A percentile compares a stretch with the other conserved stretches of the same genome.
These are phyloP conservation scores for cat (Felis catus) DNA, from an alignment of 2,113 vertebrate genomes.

Conservation along the genomic window DNA sequence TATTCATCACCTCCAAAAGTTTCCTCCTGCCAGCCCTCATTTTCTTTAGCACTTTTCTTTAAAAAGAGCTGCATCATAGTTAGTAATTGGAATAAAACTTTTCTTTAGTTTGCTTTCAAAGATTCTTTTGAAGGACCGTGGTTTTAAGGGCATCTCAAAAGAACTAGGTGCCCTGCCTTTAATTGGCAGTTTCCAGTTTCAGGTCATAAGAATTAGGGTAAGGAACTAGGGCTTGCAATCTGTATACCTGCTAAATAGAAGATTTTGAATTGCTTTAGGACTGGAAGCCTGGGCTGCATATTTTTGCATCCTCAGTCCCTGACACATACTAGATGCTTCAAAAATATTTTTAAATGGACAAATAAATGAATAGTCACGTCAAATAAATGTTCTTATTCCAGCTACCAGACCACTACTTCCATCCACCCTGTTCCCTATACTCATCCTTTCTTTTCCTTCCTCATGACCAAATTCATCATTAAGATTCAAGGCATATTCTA, in stretches of 20 bases:
- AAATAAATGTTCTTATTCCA: not conserved
- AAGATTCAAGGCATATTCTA: not conserved
- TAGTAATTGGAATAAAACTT: not conserved
- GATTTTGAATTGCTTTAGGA: not conserved
- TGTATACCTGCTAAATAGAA: not conserved
- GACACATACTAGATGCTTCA: not conserved
- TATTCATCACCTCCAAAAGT: not conserved
- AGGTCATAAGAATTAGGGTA: not conserved
- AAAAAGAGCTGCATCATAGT: not conserved
- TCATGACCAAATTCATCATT: not conserved
- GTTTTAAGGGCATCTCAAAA: conserved; percentile 19
- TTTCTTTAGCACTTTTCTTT: not conserved
- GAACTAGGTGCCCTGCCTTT: not conserved
- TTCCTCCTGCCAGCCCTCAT: not conserved
- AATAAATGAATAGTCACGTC: not conserved
- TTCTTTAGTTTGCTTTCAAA: not conserved
- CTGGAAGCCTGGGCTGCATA: not conserved
- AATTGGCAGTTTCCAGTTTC: not conserved
- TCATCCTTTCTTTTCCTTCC: not conserved
- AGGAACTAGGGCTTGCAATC: not conserved
- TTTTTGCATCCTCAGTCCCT: not conserved
- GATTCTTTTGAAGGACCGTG: not conserved
- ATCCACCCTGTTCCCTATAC: not conserved
- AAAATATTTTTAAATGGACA: not conserved
- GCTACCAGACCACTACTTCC: not conserved